Evolutionary conservation across 2,113 vertebrate species (phyloP), one percentile per base, ranked within the genome.

Genomic region (Tragelaphus imberbis): DNA sequence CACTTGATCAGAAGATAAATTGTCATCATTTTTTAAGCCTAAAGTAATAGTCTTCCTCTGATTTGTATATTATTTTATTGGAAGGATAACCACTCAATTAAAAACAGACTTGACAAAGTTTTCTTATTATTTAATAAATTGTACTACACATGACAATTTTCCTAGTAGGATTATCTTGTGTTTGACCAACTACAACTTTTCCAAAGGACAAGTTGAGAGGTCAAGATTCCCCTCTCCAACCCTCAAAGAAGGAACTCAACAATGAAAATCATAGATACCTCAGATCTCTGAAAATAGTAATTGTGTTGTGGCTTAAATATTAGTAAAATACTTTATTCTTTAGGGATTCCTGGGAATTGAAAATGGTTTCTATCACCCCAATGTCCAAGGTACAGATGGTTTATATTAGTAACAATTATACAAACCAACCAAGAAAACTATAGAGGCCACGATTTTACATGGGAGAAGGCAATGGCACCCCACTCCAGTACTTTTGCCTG

Each of bases 1-100:
- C 58, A 59, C 68, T 97, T 77, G 27, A 16, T 27, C 12, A 89
- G 68, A 97, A 88, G 88, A 97, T 90, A 91, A 95, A 89, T 36
- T 53, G 36, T n/a, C n/a, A 58, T 95, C 23, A 49, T 68, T 56
- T 96, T 96, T 93, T 55, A 80, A 33, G 82, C 28, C 28, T 71
- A 58, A 94, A 61, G 8, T 90, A 96, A 75, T 51, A n/a, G 11
- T 51, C 15, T 58, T 8, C 79, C 91, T 85, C 47, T 81, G 16
- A 77, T 33, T 5, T 71, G 28, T 51, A 15, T 63, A 88, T 71
- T 63, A 27, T 71, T 81, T 53, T 77, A 56, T 92, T 84, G 12
- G 58, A 96, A 93, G 13, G 27, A 75, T 63, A 96, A 61, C 9
- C 12, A 77, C 16, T 23, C 36, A 90, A 36, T 89, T 91, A 58